These are phyloP conservation scores for Capitulum mitella DNA, from an alignment of 2,888 invertebrate species.

Conservation along the genomic window DNA sequence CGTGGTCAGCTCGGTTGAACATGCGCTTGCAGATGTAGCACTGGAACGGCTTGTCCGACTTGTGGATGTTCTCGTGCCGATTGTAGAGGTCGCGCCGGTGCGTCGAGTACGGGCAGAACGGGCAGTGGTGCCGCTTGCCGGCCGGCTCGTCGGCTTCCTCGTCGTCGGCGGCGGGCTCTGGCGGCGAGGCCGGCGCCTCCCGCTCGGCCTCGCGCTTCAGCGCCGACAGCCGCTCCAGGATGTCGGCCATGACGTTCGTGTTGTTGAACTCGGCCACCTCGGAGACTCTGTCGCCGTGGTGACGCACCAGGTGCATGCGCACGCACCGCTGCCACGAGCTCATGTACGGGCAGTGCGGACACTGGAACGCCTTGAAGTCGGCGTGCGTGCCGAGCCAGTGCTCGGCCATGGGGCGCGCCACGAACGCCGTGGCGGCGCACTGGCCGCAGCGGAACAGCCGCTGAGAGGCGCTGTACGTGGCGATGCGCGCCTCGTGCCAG, in stretches of 20 bases:
- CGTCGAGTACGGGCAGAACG: conserved; percentile 82
- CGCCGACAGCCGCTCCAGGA: conserved; percentile 62
- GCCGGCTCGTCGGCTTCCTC: conserved; percentile 34
- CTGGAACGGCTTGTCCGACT: conserved; percentile 87
- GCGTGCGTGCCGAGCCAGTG: conserved; percentile 70
- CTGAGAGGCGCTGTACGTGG: conserved; percentile 68
- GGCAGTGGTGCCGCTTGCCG: conserved; percentile 65
- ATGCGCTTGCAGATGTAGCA: conserved; percentile 88
- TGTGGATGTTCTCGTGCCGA: conserved; percentile 85
- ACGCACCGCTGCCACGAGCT: conserved; percentile 69
- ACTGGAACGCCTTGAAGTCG: conserved; percentile 56
- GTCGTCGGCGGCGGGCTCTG: conserved; percentile 27
- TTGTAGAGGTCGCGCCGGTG: conserved; percentile 84
- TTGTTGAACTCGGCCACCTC: conserved; percentile 52
- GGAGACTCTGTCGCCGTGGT: conserved; percentile 59
- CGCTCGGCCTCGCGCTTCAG: conserved; percentile 41
- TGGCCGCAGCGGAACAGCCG: conserved; percentile 66
- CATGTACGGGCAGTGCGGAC: conserved; percentile 63
- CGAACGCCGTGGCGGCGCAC: conserved; percentile 66
- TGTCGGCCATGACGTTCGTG: conserved; percentile 53
- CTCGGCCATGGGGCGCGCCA: conserved; percentile 60
- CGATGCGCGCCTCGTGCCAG: conserved; percentile 71
- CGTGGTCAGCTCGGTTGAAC: conserved; percentile 88
- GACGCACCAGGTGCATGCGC: conserved; percentile 61
- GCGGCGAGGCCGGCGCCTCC: conserved; percentile 26